Base-by-base conservation (phyloP, 2,113 vertebrate genomes). In the Syngnathoides biaculeatus region DNA sequence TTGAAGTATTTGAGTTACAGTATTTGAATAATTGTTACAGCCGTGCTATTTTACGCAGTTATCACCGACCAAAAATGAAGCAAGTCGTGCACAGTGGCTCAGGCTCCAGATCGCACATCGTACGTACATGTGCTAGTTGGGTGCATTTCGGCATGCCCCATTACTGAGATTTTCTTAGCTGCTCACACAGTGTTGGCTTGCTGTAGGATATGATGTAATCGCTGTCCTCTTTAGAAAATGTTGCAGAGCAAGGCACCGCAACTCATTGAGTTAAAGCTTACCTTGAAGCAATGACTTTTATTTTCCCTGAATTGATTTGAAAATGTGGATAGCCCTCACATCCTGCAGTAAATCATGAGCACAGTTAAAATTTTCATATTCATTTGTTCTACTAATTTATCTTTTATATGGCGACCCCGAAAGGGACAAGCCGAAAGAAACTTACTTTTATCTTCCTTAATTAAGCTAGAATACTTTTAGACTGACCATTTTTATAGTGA, bases 191-290 rank as follows among this genome's bases (percentile, higher is more conserved):
- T 72, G 65, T 38, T 72, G 2, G 27, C 74, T 50, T 68, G 65
- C 82, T 84, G 73, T 75, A 70, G 65, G 77, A 56, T 40, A 66
- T 87, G 74, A 88, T 79, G 79, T 86, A 78, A 89, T 84, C 82
- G 67, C 39, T 48, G 65, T 69, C 42, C 67, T 77, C 48, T 48
- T 59, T 19, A 15, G 20, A 70, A 67, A 72, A 79, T 76, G 66
- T 13, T 70, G 80, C 86, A 83, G 84, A 88, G 75, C 73, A 67
- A 80, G 69, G 79, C 72, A 81, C 57, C 67, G 26, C 55, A 57
- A 26, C 30, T 75, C 43, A 14, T 47, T 52, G 59, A 81, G 68
- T 79, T 73, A 64, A 57, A 80, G 68, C 73, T 79, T 64, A 71
- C 50, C 74, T 69, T 75, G 85, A 77, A 74, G 75, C 77, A 66